Base-by-base conservation (phyloP, 2,797 vertebrate species). In the Spinibarbus caldwelli region DNA sequence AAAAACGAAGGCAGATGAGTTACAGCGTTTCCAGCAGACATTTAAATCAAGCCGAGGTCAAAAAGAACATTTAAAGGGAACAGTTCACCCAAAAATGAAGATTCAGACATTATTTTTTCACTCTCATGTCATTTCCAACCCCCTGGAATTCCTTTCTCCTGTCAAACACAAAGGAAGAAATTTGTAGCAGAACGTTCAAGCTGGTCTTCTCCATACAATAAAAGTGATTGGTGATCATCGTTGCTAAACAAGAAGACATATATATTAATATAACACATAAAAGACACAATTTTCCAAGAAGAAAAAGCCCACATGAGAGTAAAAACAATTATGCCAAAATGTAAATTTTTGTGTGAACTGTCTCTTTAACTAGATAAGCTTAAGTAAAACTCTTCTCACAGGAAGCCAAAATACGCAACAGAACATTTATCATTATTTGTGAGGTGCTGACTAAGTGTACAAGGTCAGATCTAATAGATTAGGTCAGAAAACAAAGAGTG, bases 391-490 rank as follows among this genome's bases (percentile, higher is more conserved):
- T 36, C 7, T 10, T n/a, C 38, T 36, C 29, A 31, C 31, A 54
- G 41, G 12, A 62, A 45, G 12, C 4, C 26, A 49, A 67, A 76
- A 84, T 15, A 41, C 31, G 17, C 64, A 31, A 54, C 11, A 1
- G 38, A 52, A 71, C 21, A 41, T 71, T 43, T 71, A 71, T 70
- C 62, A 78, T 29, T 57, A 26, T 84, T 78, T 70, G 62, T 41
- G 64, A 70, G n/a, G n/a, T 43, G 64, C 82, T 59, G 83, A 70
- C 19, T 57, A 17, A 10, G n/a, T 84, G 19, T 29, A n/a, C 59
- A 76, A 67, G 73, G 62, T 68, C 82, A 77, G 72, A 67, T 62
- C 17, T 19, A 49, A 21, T n/a, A 34, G 47, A 84, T 64, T 66
- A 11, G n/a, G 71, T 75, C 57, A 66, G 43, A 64, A 66, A 84